A percentile compares a stretch with the other conserved stretches of the same genome.
Evolutionary conservation across 1,140 invertebrate species (phyloP).

Genomic region (Teleogryllus occipitalis): DNA sequence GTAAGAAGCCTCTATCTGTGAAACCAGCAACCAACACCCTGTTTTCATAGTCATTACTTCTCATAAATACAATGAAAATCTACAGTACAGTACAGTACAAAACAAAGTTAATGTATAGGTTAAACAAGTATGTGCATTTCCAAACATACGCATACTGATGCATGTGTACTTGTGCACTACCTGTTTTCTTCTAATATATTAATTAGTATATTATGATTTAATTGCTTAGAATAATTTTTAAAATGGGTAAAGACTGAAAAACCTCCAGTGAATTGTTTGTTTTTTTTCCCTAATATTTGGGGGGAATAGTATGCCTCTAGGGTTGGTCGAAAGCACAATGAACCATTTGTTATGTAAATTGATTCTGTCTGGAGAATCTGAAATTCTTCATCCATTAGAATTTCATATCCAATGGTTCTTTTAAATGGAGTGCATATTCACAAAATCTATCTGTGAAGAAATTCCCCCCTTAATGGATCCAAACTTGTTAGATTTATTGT

Average conservation of each 20-base stretch:
- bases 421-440: not conserved
- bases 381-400: not conserved
- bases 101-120: not conserved
- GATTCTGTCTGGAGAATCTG: not conserved
- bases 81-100: constrained; percentile 1
- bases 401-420: not conserved
- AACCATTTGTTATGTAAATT: not conserved
- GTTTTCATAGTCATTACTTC: not conserved
- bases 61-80: not conserved
- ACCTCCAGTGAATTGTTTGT: not conserved
- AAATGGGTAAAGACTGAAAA: not conserved
- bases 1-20: not conserved
- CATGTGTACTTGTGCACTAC: not conserved
- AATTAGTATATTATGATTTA: not conserved
- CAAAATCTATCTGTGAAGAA: not conserved
- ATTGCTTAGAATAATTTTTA: not conserved
- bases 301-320: not conserved
- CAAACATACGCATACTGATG: not conserved
- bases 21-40: not conserved
- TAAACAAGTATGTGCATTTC: not conserved
- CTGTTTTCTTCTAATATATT: not conserved
- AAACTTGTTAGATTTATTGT: not conserved
- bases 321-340: not conserved
- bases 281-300: not conserved
- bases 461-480: not conserved